These are phyloP conservation scores for Clistopyga incitator DNA, from an alignment of 2,888 invertebrate genomes.

Conservation along the genomic window DNA sequence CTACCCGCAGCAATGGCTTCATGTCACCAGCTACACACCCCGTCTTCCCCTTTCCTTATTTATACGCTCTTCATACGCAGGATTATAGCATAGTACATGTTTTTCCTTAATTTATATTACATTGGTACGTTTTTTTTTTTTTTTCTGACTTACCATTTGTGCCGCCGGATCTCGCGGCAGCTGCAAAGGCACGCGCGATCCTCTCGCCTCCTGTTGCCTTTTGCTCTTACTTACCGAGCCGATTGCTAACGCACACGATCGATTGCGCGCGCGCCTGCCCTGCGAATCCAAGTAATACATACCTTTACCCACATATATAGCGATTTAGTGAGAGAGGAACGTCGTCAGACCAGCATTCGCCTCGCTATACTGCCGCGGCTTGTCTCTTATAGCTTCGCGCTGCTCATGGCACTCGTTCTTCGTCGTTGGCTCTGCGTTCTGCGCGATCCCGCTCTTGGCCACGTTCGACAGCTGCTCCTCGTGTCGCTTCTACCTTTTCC, in stretches of 20 bases:
- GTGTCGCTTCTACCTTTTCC: constrained; percentile 36
- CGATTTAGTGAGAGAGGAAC: constrained; percentile 44
- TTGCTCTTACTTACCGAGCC: constrained; percentile 49
- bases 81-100: constrained; percentile 9
- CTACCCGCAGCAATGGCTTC: constrained; percentile 26
- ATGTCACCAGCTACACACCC: constrained; percentile 12
- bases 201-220: constrained; percentile 40
- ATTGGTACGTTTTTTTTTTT: constrained; percentile 47
- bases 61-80: not conserved
- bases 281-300: constrained; percentile 56
- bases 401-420: constrained; percentile 17
- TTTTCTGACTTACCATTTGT: constrained; percentile 31
- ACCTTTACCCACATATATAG: constrained; percentile 31
- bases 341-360: constrained; percentile 55
- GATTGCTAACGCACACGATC: constrained; percentile 59
- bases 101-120: constrained; percentile 44
- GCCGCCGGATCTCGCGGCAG: constrained; percentile 60
- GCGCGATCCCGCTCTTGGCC: constrained; percentile 15
- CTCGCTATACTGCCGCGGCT: constrained; percentile 30
- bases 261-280: constrained; percentile 53
- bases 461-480: constrained; percentile 60
- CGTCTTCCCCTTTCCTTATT: not conserved
- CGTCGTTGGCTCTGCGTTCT: constrained; percentile 22
- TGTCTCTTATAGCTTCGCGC: constrained; percentile 4
- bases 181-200: constrained; percentile 64